Evolutionary conservation across 2,888 invertebrate species (phyloP).

Genomic region (Mythimna albipuncta): DNA sequence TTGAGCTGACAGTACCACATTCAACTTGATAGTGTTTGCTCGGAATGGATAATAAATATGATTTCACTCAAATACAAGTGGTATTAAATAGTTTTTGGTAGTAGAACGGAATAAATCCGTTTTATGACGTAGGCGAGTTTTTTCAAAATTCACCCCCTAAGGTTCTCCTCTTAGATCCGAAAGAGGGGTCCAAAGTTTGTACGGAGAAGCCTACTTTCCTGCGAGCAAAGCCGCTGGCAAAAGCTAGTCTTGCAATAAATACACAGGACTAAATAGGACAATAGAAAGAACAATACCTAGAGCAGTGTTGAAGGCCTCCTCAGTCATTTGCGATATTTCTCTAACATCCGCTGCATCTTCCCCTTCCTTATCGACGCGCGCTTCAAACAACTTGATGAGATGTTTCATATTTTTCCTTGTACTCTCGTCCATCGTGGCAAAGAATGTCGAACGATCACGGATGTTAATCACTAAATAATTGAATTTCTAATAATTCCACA

Average conservation of each 20-base stretch:
- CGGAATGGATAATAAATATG: too few species aligned
- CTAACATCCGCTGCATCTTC: conserved; percentile 71
- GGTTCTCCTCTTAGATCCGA: too few species aligned
- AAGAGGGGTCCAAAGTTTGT: too few species aligned
- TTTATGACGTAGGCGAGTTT: too few species aligned
- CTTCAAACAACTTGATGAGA: conserved; percentile 85
- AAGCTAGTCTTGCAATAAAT: conserved; percentile 9
- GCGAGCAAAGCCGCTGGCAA: too few species aligned
- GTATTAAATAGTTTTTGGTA: too few species aligned
- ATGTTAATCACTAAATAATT: conserved; percentile 35
- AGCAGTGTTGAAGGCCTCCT: conserved; percentile 68
- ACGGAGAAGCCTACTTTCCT: too few species aligned
- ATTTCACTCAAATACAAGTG: too few species aligned
- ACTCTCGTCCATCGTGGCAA: conserved; percentile 71
- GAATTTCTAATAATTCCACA: conserved; percentile 34
- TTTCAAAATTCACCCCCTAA: too few species aligned
- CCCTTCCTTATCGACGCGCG: conserved; percentile 68
- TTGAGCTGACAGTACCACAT: too few species aligned
- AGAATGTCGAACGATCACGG: conserved; percentile 34
- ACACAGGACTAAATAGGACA: not conserved
- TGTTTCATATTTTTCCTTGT: conserved; percentile 76
- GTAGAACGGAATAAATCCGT: too few species aligned
- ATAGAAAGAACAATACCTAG: conserved; percentile 63
- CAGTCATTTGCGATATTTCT: conserved; percentile 58
- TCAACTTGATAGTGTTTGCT: too few species aligned